Percentiles rank a stretch among this genome's conserved stretches.
These are phyloP conservation scores for Corydoras maculifer DNA, from an alignment of 2,113 vertebrate species.

Conservation along the genomic window DNA sequence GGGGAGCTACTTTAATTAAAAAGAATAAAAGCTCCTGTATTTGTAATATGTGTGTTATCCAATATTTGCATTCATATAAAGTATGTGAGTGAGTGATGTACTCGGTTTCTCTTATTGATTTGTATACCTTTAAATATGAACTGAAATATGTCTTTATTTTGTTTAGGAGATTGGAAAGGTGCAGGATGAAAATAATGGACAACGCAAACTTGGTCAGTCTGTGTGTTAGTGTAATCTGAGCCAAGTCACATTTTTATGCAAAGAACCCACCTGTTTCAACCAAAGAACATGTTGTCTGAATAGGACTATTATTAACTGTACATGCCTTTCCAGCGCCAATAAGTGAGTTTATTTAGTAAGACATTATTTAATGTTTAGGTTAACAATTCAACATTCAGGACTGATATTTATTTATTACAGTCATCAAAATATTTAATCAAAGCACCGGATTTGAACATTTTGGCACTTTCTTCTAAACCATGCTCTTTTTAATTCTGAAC, in stretches of 20 bases:
- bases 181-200: conserved; percentile 40
- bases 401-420: conserved; percentile 36
- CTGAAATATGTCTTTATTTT: too few relatives aligned
- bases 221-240: conserved; percentile 40
- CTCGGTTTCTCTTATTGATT: too few relatives aligned
- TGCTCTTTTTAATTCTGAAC: too few relatives aligned
- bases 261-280: conserved; percentile 19
- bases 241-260: conserved; percentile 16
- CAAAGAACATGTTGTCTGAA: conserved; percentile 8
- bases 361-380: conserved; percentile 9
- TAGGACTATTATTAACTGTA: conserved; percentile 8
- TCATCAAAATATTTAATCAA: background rate
- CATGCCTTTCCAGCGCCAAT: conserved; percentile 14
- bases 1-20: too few relatives aligned
- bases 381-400: conserved; percentile 1
- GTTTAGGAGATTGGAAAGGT: conserved; percentile 14
- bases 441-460: background rate
- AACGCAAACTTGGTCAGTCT: conserved; percentile 35
- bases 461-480: background rate
- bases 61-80: too few relatives aligned
- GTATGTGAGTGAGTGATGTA: too few relatives aligned
- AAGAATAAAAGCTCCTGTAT: too few relatives aligned
- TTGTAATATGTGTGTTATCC: too few relatives aligned
- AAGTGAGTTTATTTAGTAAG: conserved; percentile 22
- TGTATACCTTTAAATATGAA: too few relatives aligned